Base-by-base conservation (phyloP, 2,113 vertebrate genomes). In the Dascyllus trimaculatus region DNA sequence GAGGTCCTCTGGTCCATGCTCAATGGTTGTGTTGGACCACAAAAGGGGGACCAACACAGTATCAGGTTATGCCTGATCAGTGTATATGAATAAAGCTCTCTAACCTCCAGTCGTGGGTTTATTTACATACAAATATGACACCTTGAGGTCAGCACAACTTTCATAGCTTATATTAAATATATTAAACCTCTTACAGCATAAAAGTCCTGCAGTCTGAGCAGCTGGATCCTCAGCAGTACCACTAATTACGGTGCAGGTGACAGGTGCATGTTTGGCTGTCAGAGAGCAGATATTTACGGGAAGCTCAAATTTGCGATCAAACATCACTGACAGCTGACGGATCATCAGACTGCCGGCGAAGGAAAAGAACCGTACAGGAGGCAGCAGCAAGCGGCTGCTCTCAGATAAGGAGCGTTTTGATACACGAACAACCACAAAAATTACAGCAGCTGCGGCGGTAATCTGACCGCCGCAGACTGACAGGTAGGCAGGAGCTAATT, bases 271-370 rank as follows among this genome's bases (percentile, higher is more conserved):
- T 52, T n/a, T 40, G 43, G 40, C 40, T 15, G 40, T 66, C 32
- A 71, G 17, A 46, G 65, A 29, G 29, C 8, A 24, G 52, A 62
- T 64, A 21, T 48, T 19, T 51, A 13, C 15, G 38, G 40, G 22
- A 15, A n/a, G 45, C 38, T 53, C 24, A 65, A 72, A 40, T 40
- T 61, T 64, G n/a, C 1, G 3, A 13, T 43, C 24, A 76, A 49
- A 10, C 40, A 40, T 53, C 60, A 24, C 8, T 52, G 46, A 43
- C 43, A 35, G 57, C 35, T 0, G 74, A 68, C 1, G 15, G 48
- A 68, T 61, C 46, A 61, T 35, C 29, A 38, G 25, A 5, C 32
- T 29, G 21, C 38, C 46, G 58, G 48, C 24, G 51, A 70, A 69
- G 21, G 52, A 40, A 48, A 24, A 43, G n/a, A n/a, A n/a, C n/a